Percentiles rank a stretch among this genome's conserved stretches.
Evolutionary conservation across 1,140 invertebrate genomes (phyloP).

Genomic region (Choristoneura fumiferana): DNA sequence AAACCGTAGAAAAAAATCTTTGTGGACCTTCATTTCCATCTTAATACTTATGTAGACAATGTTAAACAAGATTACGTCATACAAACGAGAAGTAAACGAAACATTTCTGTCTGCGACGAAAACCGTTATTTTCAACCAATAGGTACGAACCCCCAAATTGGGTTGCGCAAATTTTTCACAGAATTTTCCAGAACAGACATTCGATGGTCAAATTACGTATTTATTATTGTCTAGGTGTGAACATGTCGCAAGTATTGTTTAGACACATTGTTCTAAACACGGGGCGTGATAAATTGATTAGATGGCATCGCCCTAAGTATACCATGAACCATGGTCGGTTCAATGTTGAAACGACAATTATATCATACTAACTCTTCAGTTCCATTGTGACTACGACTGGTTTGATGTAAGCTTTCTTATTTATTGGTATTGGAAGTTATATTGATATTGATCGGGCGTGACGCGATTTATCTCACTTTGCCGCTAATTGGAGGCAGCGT

Average conservation of each 20-base stretch:
- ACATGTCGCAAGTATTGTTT: constrained; percentile 50
- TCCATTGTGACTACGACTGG: too few species aligned
- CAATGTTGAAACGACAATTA: constrained; percentile 45
- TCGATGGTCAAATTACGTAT: constrained; percentile 55
- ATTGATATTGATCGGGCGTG: neutral
- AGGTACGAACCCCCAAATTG: neutral
- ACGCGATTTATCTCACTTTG: constrained; percentile 12
- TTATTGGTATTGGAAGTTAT: neutral
- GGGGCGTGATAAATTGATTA: constrained; percentile 66
- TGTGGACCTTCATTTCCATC: too few species aligned
- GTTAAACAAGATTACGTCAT: too few species aligned
- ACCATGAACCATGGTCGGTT: constrained; percentile 1
- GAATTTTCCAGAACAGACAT: constrained; percentile 42
- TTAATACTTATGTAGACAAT: too few species aligned
- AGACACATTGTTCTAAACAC: constrained; percentile 59
- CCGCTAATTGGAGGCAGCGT: constrained; percentile 6
- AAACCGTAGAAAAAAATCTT: too few species aligned
- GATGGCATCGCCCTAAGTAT: constrained; percentile 52
- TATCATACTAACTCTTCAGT: constrained; percentile 19
- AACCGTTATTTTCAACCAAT: too few species aligned
- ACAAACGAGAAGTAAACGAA: too few species aligned
- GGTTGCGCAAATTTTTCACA: constrained; percentile 15
- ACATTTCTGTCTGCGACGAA: too few species aligned
- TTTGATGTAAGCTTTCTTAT: neutral
- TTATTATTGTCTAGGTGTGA: constrained; percentile 61